A percentile compares a stretch with the other conserved stretches of the same genome.
Evolutionary conservation across 2,797 vertebrate species (phyloP).

Genomic region (Anguilla obscura): DNA sequence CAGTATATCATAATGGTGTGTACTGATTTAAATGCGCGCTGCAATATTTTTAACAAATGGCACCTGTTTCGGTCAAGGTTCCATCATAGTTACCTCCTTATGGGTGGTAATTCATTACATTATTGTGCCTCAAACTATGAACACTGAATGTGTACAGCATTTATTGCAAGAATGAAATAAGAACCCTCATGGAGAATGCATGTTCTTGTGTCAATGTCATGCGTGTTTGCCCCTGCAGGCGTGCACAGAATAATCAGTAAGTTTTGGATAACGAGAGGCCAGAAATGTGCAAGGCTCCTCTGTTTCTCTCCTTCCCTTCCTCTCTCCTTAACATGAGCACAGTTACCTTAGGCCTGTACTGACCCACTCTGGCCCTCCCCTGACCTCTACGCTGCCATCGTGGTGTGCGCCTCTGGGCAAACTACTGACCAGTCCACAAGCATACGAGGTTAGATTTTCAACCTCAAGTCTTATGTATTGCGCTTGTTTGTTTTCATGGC

Average conservation of each 20-base stretch:
- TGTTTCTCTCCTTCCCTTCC: background rate
- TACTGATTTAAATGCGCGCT: background rate
- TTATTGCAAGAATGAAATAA: slow-evolving; percentile 23
- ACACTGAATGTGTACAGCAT: background rate
- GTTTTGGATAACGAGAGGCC: background rate
- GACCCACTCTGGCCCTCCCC: slow-evolving; percentile 76
- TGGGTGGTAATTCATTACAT: background rate
- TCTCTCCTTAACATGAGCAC: slow-evolving; percentile 54
- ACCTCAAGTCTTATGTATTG: background rate
- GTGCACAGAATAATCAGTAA: slow-evolving; percentile 26
- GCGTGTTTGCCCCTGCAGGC: slow-evolving; percentile 14
- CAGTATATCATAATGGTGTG: background rate
- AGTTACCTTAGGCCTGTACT: slow-evolving; percentile 80
- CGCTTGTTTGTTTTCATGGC: background rate
- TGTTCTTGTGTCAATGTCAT: slow-evolving; percentile 20
- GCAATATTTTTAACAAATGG: background rate
- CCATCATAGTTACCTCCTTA: background rate
- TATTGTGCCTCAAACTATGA: background rate
- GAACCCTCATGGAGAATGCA: background rate
- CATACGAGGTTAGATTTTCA: slow-evolving; percentile 60
- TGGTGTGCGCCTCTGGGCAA: slow-evolving; percentile 72
- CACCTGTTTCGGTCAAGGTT: background rate
- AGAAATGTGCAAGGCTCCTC: background rate
- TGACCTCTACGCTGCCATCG: slow-evolving; percentile 72
- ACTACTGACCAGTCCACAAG: slow-evolving; percentile 70